Base-by-base conservation (phyloP, 2,888 invertebrate genomes). In the Drosophila recens region DNA sequence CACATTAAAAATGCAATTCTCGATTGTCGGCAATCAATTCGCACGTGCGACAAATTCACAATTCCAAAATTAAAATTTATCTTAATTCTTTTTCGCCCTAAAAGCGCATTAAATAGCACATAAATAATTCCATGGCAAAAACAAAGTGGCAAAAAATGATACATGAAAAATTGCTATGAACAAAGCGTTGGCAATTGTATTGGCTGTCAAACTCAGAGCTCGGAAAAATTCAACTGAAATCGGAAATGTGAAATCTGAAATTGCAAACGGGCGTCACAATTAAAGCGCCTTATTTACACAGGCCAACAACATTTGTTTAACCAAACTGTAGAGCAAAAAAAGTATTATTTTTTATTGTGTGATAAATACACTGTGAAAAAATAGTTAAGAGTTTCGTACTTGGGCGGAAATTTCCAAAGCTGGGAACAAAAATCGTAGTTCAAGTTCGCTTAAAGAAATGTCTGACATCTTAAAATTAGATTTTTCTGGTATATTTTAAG, bases 11-110 rank as follows among this genome's bases (percentile, higher is more conserved):
- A 77, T 75, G 61, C 78, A 61, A 68, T 75, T 77, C 71, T 67
- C 59, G 57, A 72, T 67, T 77, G 68, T 51, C 52, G 62, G 51
- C 42, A 27, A 53, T 53, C 27, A 58, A 61, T 67, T 72, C 68
- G 58, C 86, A 71, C 68, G 75, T 75, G 84, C 53, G 73, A 78
- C 71, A 80, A 77, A 75, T 76, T 76, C 65, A 46, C 48, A 62
- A 67, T 57, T 43, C 15, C 45, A 57, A 46, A 38, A 30, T 48
- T 13, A 30, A 38, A 46, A 58, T 48, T 58, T 11, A 48, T 30
- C 17, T 17, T 66, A 23, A 17, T 30, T 9, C n/a, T 66, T n/a
- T 36, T 36, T 53, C 34, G 54, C 43, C 23, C 6, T 30, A 57
- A 61, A 80, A 71, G 53, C 72, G 56, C 71, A 87, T 79, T 62